Percentiles rank a stretch among this genome's conserved stretches.
Evolutionary conservation across 1,140 invertebrate genomes (phyloP).

Genomic region (Leptopilina boulardi): DNA sequence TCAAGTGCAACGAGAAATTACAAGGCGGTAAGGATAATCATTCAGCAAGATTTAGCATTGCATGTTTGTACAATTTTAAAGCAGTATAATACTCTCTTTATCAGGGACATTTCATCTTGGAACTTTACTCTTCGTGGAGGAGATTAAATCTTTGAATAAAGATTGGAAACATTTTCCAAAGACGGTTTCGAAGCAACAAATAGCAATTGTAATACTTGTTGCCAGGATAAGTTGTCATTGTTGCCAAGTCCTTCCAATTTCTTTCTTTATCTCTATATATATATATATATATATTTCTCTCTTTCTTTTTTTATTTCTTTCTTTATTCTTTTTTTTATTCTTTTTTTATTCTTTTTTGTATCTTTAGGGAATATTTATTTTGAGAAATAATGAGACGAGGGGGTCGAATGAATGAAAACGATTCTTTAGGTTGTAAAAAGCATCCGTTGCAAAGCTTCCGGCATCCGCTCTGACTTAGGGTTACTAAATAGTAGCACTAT

Average conservation of each 20-base stretch:
- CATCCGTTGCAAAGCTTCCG: slow-evolving; percentile 16
- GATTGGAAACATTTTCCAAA: not conserved
- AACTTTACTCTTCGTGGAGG: not conserved
- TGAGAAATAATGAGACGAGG: too few relatives aligned
- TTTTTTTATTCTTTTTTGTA: not conserved
- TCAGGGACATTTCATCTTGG: not conserved
- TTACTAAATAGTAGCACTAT: slow-evolving; percentile 17
- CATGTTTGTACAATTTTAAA: slow-evolving; percentile 21
- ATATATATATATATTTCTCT: not conserved
- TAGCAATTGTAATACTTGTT: slow-evolving; percentile 34
- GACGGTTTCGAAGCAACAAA: not conserved
- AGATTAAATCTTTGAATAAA: slow-evolving; percentile 31
- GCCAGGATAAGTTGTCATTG: slow-evolving; percentile 30
- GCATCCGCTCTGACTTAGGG: not conserved
- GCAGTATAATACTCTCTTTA: slow-evolving; percentile 1
- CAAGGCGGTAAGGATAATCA: not conserved
- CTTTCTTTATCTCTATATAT: too few relatives aligned
- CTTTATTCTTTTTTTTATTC: not conserved
- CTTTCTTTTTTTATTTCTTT: not conserved
- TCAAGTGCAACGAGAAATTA: not conserved
- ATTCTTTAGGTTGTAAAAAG: slow-evolving; percentile 13
- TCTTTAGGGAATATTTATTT: not conserved
- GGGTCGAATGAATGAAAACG: not conserved
- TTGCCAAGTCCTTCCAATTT: not conserved
- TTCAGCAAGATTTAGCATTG: slow-evolving; percentile 18